Evolutionary conservation across 2,888 invertebrate species (phyloP).

Genomic region (Mesochorus sp.): DNA sequence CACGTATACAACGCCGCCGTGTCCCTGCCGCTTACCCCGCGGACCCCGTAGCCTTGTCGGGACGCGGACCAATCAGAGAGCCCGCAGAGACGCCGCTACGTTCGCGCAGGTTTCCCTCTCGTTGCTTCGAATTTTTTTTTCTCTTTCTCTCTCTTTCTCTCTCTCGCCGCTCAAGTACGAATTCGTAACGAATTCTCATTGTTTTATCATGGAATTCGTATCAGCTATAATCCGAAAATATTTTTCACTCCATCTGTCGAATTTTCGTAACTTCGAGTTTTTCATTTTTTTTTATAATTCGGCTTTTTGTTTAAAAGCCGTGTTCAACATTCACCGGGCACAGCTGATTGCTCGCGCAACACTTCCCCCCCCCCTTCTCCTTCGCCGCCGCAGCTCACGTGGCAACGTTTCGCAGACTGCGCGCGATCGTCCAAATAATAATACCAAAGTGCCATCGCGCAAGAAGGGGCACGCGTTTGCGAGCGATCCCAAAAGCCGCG

Average conservation of each 20-base stretch:
- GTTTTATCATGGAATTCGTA: too few relatives aligned
- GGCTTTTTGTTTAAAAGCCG: too few relatives aligned
- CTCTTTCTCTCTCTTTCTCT: not conserved
- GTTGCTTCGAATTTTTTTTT: not conserved
- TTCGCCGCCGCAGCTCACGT: conserved; percentile 11
- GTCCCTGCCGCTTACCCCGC: not conserved
- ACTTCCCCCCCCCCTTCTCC: not conserved
- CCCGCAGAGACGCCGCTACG: not conserved
- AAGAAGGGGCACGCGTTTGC: not conserved
- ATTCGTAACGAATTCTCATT: not conserved
- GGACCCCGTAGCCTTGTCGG: not conserved
- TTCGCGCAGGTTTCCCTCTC: conserved; percentile 14
- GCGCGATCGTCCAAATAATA: conserved; percentile 19
- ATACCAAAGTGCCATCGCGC: not conserved
- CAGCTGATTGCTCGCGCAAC: conserved; percentile 29
- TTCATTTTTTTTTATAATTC: not conserved
- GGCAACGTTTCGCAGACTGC: too few relatives aligned
- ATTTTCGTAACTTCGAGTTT: too few relatives aligned
- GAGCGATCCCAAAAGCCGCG: not conserved
- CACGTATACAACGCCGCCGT: too few relatives aligned
- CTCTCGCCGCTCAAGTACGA: not conserved
- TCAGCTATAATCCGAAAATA: too few relatives aligned
- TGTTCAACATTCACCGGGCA: not conserved
- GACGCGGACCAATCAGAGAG: not conserved
- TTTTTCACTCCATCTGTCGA: too few relatives aligned